Conservation (phyloP, 2,888 invertebrate genomes). For the Fragum whitleyi region DNA sequence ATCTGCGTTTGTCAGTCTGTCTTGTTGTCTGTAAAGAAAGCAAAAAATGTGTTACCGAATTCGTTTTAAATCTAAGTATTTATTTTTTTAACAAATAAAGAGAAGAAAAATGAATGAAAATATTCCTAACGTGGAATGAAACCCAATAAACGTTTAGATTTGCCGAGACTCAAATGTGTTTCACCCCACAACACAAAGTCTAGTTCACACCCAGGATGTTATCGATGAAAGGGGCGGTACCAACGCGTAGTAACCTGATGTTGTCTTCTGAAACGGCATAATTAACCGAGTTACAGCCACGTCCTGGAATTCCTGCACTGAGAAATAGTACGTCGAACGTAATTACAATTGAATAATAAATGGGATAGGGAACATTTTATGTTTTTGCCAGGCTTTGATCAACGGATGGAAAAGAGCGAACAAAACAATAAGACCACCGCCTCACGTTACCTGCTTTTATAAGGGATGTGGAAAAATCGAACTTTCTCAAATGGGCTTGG, state of each 20-base stretch:
- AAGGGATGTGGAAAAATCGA: too few species aligned
- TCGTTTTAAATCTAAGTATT: too few species aligned
- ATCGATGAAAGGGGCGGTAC: slow-evolving; percentile 19
- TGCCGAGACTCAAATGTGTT: too few species aligned
- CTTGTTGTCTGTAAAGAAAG: too few species aligned
- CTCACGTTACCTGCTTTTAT: neutral
- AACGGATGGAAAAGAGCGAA: neutral
- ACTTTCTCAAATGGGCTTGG: too few species aligned
- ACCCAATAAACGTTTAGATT: too few species aligned
- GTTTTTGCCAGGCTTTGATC: slow-evolving; percentile 15
- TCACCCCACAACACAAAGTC: too few species aligned
- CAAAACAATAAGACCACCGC: neutral
- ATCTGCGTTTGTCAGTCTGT: too few species aligned
- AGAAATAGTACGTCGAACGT: neutral
- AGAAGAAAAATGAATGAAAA: too few species aligned
- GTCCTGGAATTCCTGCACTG: neutral
- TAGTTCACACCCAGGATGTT: slow-evolving; percentile 1
- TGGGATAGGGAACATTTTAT: slow-evolving; percentile 8
- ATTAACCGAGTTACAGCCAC: neutral
- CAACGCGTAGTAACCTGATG: neutral
- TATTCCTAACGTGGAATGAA: too few species aligned
- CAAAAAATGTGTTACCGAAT: too few species aligned
- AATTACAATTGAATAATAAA: slow-evolving; percentile 29
- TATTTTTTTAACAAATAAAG: too few species aligned
- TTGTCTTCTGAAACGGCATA: slow-evolving; percentile 16